Conservation (phyloP, 2,888 invertebrate genomes). For the Ellobium chinense region DNA sequence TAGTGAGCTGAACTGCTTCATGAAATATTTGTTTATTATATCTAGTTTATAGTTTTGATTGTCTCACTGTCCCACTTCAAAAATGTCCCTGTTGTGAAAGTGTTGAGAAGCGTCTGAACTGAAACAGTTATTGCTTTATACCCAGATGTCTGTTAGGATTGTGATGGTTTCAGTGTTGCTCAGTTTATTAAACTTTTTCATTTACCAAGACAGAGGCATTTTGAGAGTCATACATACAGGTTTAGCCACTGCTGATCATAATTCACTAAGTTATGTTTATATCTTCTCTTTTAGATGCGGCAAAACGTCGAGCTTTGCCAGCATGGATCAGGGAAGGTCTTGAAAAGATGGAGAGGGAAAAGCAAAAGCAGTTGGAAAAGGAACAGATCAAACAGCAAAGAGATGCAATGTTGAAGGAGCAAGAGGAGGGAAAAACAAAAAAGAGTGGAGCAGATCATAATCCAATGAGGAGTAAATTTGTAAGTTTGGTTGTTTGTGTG, state of each 20-base stretch:
- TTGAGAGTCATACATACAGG: too few species aligned
- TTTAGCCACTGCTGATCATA: too few species aligned
- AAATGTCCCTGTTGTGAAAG: too few species aligned
- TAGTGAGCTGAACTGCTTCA: too few species aligned
- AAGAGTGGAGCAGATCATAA: constrained; percentile 61
- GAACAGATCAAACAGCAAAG: constrained; percentile 83
- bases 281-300: constrained; percentile 67
- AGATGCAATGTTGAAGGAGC: constrained; percentile 73
- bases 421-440: constrained; percentile 74
- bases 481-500: too few species aligned
- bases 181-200: too few species aligned
- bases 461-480: constrained; percentile 83
- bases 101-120: too few species aligned
- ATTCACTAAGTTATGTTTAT: constrained; percentile 9
- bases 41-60: too few species aligned
- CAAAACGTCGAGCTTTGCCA: constrained; percentile 89
- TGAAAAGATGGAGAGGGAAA: constrained; percentile 93
- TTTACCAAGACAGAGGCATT: too few species aligned
- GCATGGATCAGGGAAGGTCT: constrained; percentile 98
- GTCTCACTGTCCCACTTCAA: too few species aligned
- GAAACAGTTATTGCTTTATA: background rate
- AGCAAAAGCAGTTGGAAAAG: constrained; percentile 82
- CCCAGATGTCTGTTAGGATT: too few species aligned
- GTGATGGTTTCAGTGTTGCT: background rate
- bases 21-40: too few species aligned